A percentile compares a stretch with the other conserved stretches of the same genome.
Conservation (phyloP, 1,140 invertebrate species). For the Drosophila pseudoobscura region DNA sequence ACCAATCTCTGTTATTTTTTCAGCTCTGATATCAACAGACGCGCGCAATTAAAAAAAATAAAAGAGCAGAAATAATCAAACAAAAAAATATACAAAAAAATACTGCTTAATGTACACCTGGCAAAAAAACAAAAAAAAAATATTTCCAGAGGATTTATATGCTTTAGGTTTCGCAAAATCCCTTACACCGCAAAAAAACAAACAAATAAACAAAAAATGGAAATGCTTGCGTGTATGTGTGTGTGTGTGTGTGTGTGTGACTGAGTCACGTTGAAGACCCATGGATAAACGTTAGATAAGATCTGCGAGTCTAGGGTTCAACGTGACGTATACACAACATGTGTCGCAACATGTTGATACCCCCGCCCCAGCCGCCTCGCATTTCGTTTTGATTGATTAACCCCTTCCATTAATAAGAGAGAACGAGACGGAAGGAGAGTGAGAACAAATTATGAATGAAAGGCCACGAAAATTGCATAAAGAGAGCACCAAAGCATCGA, state of each 20-base stretch:
- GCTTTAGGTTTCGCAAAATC: not conserved
- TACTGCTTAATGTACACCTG: slow-evolving; percentile 22
- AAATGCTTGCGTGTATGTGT: not conserved
- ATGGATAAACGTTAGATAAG: slow-evolving; percentile 22
- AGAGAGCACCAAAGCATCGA: no score
- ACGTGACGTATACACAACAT: slow-evolving; percentile 42
- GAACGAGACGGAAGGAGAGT: not conserved
- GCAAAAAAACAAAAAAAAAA: not conserved
- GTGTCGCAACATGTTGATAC: slow-evolving; percentile 5
- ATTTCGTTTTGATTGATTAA: slow-evolving; percentile 30
- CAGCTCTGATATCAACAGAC: slow-evolving; percentile 19
- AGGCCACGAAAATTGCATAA: no score
- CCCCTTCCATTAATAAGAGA: no score
- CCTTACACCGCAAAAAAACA: not conserved
- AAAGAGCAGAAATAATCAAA: slow-evolving; percentile 3
- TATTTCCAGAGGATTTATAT: slow-evolving; percentile 22
- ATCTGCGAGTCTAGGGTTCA: slow-evolving; percentile 2
- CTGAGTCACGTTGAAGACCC: slow-evolving; percentile 5
- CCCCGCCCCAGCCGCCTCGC: not conserved
- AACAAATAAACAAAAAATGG: not conserved
- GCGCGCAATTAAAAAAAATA: slow-evolving; percentile 13
- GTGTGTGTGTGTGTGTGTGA: slow-evolving; percentile 7
- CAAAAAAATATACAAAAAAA: slow-evolving; percentile 4
- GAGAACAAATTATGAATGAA: not conserved
- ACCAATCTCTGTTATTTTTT: slow-evolving; percentile 24